phyloP scores from a whole-genome alignment of 2,797 vertebrate genomes.

The Pachyuromys duprasi region DNA sequence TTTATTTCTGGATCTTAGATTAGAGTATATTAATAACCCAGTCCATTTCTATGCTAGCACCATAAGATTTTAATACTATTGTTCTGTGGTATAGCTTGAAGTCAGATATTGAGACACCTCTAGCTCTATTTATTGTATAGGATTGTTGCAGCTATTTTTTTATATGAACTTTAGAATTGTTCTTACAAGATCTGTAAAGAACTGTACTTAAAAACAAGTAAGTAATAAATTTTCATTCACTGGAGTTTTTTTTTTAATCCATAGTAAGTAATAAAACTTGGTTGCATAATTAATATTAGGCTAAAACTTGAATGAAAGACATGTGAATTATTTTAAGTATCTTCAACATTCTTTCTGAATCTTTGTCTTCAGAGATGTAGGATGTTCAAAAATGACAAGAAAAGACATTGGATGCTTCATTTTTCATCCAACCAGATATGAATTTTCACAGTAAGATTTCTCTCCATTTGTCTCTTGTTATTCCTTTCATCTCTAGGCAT shows the following conservation, averaged over 20 bases:
- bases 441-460: background rate
- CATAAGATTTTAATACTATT: no score
- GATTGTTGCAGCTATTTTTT: no score
- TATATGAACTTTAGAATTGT: no score
- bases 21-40: no score
- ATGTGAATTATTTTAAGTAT: background rate
- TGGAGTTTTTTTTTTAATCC: background rate
- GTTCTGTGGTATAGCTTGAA: no score
- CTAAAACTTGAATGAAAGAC: background rate
- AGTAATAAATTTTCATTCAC: background rate
- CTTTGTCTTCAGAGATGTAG: background rate
- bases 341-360: background rate
- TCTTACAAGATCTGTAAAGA: no score
- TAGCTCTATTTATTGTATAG: no score
- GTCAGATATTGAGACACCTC: no score
- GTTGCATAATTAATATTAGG: background rate
- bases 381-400: background rate
- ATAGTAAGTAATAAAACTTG: background rate
- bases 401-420: background rate
- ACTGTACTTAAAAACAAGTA: no score
- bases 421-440: background rate
- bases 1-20: no score
- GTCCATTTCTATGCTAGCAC: no score
- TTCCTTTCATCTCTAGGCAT: background rate
- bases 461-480: background rate